Percentiles rank a stretch among this genome's conserved stretches.
Evolutionary conservation across 2,113 vertebrate species (phyloP).

Genomic region (Pterophyllum scalare): DNA sequence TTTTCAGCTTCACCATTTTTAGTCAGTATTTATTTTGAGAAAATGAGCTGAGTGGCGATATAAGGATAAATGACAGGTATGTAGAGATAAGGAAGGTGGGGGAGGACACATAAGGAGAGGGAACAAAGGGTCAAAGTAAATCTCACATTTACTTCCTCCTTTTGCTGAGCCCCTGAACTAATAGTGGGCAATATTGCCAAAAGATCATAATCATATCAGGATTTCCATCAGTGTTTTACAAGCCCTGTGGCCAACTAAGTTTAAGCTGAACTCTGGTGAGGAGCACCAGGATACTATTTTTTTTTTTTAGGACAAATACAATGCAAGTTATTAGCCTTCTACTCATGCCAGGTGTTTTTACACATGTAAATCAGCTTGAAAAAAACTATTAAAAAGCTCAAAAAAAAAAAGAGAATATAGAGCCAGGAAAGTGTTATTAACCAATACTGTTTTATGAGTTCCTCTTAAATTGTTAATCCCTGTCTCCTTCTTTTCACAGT

Average conservation of each 20-base stretch:
- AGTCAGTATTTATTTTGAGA: neutral
- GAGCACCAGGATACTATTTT: neutral
- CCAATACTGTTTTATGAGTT: neutral
- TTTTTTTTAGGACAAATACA: neutral
- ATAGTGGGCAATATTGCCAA: neutral
- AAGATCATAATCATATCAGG: neutral
- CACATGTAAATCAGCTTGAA: neutral
- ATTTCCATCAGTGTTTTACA: neutral
- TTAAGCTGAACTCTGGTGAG: neutral
- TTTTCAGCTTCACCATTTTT: neutral
- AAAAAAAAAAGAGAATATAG: neutral
- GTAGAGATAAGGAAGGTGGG: conserved; percentile 17
- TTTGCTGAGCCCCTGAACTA: neutral
- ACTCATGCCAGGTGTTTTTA: accelerated
- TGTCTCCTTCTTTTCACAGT: neutral
- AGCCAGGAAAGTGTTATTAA: neutral
- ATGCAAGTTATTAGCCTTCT: neutral
- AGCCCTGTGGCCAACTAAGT: neutral
- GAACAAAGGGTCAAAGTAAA: conserved; percentile 27
- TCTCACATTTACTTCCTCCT: conserved; percentile 62
- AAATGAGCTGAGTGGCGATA: neutral
- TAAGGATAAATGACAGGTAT: conserved; percentile 58
- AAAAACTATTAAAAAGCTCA: neutral
- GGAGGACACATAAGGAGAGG: neutral
- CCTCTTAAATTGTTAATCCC: neutral